Evolutionary conservation across 1,140 invertebrate species (phyloP).

Genomic region (Brachionus plicatilis): DNA sequence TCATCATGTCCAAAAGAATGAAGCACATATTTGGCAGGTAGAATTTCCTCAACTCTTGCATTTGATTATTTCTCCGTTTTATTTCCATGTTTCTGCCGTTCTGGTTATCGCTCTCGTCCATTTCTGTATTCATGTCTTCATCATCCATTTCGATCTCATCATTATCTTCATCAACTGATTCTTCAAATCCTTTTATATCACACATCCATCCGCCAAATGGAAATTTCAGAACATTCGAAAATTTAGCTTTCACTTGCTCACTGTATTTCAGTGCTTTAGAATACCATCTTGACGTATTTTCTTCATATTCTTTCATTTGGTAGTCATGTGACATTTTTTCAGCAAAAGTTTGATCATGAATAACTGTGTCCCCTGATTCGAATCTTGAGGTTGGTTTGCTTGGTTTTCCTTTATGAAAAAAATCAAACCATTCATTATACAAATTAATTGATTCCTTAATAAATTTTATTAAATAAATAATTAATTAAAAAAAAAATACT

Average conservation of each 20-base stretch:
- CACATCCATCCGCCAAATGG: conserved; percentile 35
- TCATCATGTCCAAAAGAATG: conserved; percentile 72
- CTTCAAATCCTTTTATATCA: neutral
- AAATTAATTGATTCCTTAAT: conserved; percentile 42
- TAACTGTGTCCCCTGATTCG: neutral
- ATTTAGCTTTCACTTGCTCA: conserved; percentile 32
- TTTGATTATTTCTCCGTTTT: conserved; percentile 60
- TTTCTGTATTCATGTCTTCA: neutral
- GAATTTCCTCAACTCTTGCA: conserved; percentile 68
- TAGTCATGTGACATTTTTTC: conserved; percentile 82
- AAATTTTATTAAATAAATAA: neutral
- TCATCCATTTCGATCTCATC: neutral
- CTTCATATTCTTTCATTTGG: conserved; percentile 68
- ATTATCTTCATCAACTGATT: neutral
- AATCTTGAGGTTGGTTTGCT: conserved; percentile 46
- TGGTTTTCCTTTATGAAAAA: conserved; percentile 74
- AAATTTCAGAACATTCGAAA: conserved; percentile 22
- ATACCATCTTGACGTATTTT: conserved; percentile 73
- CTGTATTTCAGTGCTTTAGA: conserved; percentile 34
- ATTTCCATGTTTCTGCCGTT: conserved; percentile 44
- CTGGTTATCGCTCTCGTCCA: neutral
- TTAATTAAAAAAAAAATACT: neutral
- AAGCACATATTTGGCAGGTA: conserved; percentile 73
- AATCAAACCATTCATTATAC: conserved; percentile 70
- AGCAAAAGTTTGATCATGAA: conserved; percentile 66